Percentiles rank a stretch among this genome's conserved stretches.
Evolutionary conservation across 2,888 invertebrate species (phyloP).

Genomic region (Mythimna ferrago): DNA sequence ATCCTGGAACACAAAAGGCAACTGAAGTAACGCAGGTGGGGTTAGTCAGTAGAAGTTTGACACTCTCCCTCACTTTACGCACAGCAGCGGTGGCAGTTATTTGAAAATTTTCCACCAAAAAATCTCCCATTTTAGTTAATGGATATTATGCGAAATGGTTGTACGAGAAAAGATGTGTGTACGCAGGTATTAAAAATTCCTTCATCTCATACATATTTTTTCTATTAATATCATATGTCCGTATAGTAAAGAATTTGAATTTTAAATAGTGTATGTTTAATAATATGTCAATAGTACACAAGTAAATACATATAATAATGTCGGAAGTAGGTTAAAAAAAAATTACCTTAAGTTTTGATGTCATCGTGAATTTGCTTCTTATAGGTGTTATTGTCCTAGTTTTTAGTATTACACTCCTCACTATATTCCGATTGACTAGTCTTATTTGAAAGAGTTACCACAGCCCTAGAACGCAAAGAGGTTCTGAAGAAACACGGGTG

Average conservation of each 20-base stretch:
- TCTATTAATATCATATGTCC: background rate
- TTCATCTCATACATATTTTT: background rate
- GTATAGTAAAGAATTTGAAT: constrained; percentile 1
- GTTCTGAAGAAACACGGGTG: too few relatives aligned
- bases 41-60: too few relatives aligned
- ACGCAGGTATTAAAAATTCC: constrained; percentile 15
- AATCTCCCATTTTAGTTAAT: background rate
- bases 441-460: too few relatives aligned
- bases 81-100: too few relatives aligned
- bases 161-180: constrained; percentile 5
- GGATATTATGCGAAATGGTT: constrained; percentile 18
- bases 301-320: background rate
- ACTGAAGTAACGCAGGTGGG: too few relatives aligned
- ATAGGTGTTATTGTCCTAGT: background rate
- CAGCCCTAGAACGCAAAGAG: too few relatives aligned
- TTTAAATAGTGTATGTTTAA: background rate
- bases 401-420: constrained; percentile 3
- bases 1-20: too few relatives aligned
- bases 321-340: background rate
- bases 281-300: background rate
- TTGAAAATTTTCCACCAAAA: too few relatives aligned
- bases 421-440: too few relatives aligned
- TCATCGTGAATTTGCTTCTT: background rate
- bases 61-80: too few relatives aligned
- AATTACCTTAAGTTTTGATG: constrained; percentile 19